Conservation (phyloP, 2,797 vertebrate species). For the Carcharodon carcharias region DNA sequence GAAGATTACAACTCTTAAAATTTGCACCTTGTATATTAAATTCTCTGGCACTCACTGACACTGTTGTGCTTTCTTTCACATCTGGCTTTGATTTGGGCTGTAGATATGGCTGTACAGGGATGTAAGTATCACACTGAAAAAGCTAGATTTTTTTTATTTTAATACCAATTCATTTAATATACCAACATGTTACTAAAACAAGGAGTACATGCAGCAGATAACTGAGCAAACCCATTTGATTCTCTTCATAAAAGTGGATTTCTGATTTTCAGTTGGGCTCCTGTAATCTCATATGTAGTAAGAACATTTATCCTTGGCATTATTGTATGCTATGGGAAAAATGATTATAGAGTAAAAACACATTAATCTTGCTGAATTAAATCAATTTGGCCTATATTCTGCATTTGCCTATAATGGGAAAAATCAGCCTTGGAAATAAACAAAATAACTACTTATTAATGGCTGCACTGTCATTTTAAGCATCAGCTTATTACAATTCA, state of each 20-base stretch:
- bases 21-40: slow-evolving; percentile 73
- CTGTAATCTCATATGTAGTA: background rate
- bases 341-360: background rate
- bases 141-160: slow-evolving; percentile 15
- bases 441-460: background rate
- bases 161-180: slow-evolving; percentile 27
- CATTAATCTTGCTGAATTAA: background rate
- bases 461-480: slow-evolving; percentile 10
- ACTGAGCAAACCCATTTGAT: slow-evolving; percentile 25
- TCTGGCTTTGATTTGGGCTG: slow-evolving; percentile 94
- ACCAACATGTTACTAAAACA: slow-evolving; percentile 35
- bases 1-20: slow-evolving; percentile 72
- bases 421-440: background rate
- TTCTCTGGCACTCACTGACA: slow-evolving; percentile 96
- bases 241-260: slow-evolving; percentile 12
- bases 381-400: background rate
- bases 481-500: slow-evolving; percentile 1
- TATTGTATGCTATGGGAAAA: background rate
- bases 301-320: background rate
- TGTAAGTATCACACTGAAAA: slow-evolving; percentile 98
- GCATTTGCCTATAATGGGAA: background rate
- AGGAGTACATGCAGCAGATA: background rate
- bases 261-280: background rate
- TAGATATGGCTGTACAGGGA: slow-evolving; percentile 99
- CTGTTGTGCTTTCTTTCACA: slow-evolving; percentile 99